Conservation (phyloP, 2,113 vertebrate genomes). For the Cyprinodon variegatus region DNA sequence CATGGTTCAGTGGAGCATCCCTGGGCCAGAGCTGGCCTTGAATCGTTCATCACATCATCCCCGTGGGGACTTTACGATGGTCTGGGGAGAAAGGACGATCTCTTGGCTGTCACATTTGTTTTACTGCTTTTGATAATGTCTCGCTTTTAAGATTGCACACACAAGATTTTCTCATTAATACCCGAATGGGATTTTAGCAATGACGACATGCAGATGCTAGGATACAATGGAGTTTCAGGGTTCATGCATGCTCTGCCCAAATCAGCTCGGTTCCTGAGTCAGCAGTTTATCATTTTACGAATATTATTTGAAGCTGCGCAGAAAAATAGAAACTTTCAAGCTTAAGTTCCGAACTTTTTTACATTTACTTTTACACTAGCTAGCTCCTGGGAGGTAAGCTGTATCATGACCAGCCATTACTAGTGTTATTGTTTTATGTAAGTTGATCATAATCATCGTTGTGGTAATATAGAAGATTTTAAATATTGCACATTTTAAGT, state of each 20-base stretch:
- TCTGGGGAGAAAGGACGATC: conserved; percentile 60
- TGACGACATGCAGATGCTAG: conserved; percentile 38
- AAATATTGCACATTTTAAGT: background rate
- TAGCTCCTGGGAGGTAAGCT: background rate
- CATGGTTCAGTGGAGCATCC: conserved; percentile 77
- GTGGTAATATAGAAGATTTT: background rate
- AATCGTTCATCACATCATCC: conserved; percentile 75
- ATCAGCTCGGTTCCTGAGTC: background rate
- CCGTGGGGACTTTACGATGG: conserved; percentile 65
- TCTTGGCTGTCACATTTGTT: conserved; percentile 75
- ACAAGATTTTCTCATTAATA: conserved; percentile 51
- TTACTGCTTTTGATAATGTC: conserved; percentile 71
- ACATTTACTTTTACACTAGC: background rate
- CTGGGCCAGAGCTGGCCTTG: conserved; percentile 77
- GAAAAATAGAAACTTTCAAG: background rate
- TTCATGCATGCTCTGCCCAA: background rate
- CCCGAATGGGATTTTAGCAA: conserved; percentile 48
- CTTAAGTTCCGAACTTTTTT: background rate
- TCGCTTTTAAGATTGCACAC: conserved; percentile 57
- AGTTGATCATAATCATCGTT: background rate
- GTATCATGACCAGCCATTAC: too few relatives aligned
- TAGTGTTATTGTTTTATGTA: background rate
- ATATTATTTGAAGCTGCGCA: background rate
- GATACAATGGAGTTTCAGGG: conserved; percentile 28
- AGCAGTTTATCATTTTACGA: conserved; percentile 1